Percentiles rank a stretch among this genome's conserved stretches.
Conservation (phyloP, 2,113 vertebrate genomes). For the Struthidea cinerea region DNA sequence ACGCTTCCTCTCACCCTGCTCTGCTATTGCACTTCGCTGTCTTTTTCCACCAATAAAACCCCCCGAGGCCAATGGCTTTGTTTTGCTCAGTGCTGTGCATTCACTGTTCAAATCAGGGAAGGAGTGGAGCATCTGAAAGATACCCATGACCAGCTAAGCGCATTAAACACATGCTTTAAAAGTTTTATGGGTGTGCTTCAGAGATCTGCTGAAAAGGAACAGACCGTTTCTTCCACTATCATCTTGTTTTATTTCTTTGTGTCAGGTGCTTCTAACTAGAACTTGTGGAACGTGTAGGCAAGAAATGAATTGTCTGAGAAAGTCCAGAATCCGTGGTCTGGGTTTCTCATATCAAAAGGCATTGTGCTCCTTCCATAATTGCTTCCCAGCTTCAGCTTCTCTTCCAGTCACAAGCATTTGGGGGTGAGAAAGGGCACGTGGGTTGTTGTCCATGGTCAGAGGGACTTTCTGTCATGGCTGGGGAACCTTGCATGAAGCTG, state of each 20-base stretch:
- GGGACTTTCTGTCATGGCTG: background rate
- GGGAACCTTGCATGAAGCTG: background rate
- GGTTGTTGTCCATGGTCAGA: background rate
- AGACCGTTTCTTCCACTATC: background rate
- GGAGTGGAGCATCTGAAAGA: constrained; percentile 5
- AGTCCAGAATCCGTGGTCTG: background rate
- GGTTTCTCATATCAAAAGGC: background rate
- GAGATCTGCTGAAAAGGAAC: background rate
- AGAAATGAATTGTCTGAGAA: background rate
- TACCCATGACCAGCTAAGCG: background rate
- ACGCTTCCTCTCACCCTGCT: background rate
- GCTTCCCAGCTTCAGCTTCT: background rate
- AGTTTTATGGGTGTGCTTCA: background rate
- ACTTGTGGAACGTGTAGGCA: background rate
- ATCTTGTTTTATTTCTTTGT: background rate
- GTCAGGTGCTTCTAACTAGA: background rate
- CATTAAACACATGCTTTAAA: background rate
- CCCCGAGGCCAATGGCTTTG: constrained; percentile 11
- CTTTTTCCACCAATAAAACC: background rate
- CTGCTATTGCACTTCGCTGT: background rate
- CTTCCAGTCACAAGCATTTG: background rate
- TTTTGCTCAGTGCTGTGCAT: constrained; percentile 6
- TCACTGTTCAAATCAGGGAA: background rate
- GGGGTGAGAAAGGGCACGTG: background rate
- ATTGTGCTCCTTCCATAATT: background rate